Evolutionary conservation across 2,797 vertebrate genomes (phyloP).

Genomic region (Alectoris magna): DNA sequence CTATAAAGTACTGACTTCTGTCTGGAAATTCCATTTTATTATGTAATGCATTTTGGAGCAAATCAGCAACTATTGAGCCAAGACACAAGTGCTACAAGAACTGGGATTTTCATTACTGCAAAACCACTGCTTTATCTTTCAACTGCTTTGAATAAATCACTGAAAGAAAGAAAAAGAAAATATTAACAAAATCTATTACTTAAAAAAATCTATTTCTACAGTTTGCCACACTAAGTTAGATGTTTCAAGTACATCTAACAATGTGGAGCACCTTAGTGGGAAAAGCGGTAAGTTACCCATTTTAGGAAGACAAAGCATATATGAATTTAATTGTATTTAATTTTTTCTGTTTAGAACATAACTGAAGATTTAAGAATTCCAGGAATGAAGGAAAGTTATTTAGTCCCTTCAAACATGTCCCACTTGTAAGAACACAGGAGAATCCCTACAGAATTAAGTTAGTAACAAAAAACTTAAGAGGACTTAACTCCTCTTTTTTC

Average conservation of each 20-base stretch:
- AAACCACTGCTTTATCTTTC: constrained; percentile 62
- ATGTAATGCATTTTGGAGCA: constrained; percentile 68
- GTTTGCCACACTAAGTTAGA: not conserved
- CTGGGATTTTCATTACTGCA: constrained; percentile 74
- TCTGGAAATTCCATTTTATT: constrained; percentile 78
- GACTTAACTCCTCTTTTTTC: not conserved
- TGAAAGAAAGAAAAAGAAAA: constrained; percentile 23
- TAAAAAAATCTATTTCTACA: not conserved
- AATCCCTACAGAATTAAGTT: not conserved
- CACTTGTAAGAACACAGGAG: not conserved
- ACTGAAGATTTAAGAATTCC: not conserved
- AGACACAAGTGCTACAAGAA: constrained; percentile 61
- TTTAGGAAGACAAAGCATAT: not conserved
- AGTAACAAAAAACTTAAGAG: not conserved
- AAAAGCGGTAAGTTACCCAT: not conserved
- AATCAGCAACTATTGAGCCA: constrained; percentile 50
- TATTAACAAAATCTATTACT: too few relatives aligned
- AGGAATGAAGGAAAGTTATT: not conserved
- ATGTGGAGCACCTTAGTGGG: not conserved
- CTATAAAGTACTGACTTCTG: constrained; percentile 54
- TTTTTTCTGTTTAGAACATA: not conserved
- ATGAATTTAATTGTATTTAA: not conserved
- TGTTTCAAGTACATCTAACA: not conserved
- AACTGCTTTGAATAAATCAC: constrained; percentile 59
- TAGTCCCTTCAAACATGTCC: not conserved